Conservation (phyloP, 2,113 vertebrate genomes). For the Gasterosteus aculeatus region DNA sequence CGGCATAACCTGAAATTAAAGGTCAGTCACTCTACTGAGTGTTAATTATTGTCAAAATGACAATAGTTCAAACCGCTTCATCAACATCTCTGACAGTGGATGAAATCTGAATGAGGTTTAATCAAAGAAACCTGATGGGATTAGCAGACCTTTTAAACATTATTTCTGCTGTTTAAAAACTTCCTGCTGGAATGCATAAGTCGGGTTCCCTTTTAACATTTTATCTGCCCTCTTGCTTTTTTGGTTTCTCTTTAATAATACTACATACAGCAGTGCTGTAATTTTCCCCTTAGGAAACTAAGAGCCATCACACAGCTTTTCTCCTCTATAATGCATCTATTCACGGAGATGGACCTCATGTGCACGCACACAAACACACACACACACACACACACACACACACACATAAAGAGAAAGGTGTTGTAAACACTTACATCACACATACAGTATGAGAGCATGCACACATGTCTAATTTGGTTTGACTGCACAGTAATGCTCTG, state of each 20-base stretch:
- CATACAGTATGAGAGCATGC: conserved; percentile 44
- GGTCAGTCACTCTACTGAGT: conserved; percentile 18
- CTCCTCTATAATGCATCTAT: neutral
- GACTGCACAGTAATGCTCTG: conserved; percentile 62
- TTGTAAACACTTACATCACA: conserved; percentile 30
- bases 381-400: neutral
- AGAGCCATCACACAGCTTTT: conserved; percentile 17
- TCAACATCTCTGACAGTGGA: conserved; percentile 20
- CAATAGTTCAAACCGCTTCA: conserved; percentile 5
- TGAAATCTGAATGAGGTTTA: conserved; percentile 10
- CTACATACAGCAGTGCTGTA: conserved; percentile 21
- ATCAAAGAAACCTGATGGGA: conserved; percentile 29
- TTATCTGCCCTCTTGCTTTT: conserved; percentile 28
- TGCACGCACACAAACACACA: neutral
- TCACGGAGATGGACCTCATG: neutral
- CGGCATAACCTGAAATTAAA: neutral
- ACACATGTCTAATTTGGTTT: conserved; percentile 51
- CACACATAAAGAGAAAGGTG: neutral
- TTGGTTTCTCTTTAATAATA: conserved; percentile 9
- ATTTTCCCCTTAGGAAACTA: conserved; percentile 27
- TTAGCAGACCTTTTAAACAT: conserved; percentile 27
- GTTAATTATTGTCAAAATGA: conserved; percentile 7
- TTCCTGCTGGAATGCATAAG: conserved; percentile 36
- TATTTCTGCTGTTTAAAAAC: conserved; percentile 33
- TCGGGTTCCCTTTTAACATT: conserved; percentile 33